A percentile compares a stretch with the other conserved stretches of the same genome.
These are phyloP conservation scores for Rosalia funebris DNA, from an alignment of 2,888 invertebrate species.

Conservation along the genomic window DNA sequence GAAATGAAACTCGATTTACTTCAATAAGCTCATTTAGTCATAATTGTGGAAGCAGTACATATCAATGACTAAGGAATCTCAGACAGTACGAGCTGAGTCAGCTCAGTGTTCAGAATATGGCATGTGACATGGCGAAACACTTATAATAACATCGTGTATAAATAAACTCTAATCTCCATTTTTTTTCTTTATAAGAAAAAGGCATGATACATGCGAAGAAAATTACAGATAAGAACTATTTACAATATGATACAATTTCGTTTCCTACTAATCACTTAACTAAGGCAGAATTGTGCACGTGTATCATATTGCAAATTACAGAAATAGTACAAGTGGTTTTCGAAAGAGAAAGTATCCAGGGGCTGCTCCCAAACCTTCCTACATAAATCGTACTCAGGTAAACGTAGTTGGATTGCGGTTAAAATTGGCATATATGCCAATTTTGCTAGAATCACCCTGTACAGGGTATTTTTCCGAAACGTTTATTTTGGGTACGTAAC, in stretches of 20 bases:
- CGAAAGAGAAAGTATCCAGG: not conserved
- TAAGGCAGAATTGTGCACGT: conserved; percentile 14
- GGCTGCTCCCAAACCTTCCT: not conserved
- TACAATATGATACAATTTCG: conserved; percentile 26
- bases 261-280: conserved; percentile 1
- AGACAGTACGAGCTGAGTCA: conserved; percentile 51
- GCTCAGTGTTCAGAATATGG: conserved; percentile 54
- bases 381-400: too few species aligned
- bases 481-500: too few species aligned
- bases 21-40: conserved; percentile 63
- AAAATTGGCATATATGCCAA: too few species aligned
- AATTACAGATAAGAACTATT: conserved; percentile 25
- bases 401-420: too few species aligned
- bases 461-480: too few species aligned
- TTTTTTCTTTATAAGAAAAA: conserved; percentile 1
- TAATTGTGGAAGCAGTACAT: conserved; percentile 62
- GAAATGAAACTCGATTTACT: conserved; percentile 47
- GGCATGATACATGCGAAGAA: conserved; percentile 27
- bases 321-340: conserved; percentile 9
- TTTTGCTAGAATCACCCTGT: too few species aligned
- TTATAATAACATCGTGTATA: conserved; percentile 51
- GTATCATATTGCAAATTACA: conserved; percentile 26
- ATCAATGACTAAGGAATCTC: conserved; percentile 58
- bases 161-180: conserved; percentile 42
- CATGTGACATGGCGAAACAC: conserved; percentile 58